Evolutionary conservation across 2,113 vertebrate genomes (phyloP).

Genomic region (Chaenocephalus aceratus): DNA sequence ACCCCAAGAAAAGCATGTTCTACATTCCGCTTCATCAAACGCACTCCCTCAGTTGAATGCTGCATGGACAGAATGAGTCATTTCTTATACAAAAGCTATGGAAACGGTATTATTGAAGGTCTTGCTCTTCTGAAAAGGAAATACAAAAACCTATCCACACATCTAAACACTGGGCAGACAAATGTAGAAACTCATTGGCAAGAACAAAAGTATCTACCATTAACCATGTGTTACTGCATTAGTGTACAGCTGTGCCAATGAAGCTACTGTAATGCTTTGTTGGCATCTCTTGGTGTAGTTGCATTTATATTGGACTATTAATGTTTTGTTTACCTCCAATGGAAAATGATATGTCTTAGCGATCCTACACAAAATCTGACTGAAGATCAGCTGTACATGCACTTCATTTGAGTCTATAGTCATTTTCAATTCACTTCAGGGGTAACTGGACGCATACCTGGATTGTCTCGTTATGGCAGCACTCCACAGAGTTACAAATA

Average conservation of each 20-base stretch:
- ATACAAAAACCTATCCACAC: background rate
- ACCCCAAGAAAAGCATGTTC: background rate
- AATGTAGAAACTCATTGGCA: too few species aligned
- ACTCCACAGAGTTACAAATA: conserved; percentile 2
- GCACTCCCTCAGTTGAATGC: conserved; percentile 2
- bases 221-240: background rate
- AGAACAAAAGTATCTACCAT: too few species aligned
- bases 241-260: background rate
- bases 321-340: conserved; percentile 15
- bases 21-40: background rate
- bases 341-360: conserved; percentile 4
- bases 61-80: conserved; percentile 25
- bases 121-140: background rate
- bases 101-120: conserved; percentile 1
- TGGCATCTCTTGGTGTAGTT: background rate
- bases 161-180: background rate
- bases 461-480: background rate
- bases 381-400: background rate
- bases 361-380: background rate
- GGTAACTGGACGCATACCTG: background rate
- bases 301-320: conserved; percentile 1
- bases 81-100: background rate
- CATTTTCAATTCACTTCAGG: background rate
- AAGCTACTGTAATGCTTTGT: background rate
- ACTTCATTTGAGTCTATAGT: background rate